Evolutionary conservation across 35 echinoderm and acorn worm species (phyloP), one percentile per base, ranked within the genome.

Genomic region (Amphiura filiformis): DNA sequence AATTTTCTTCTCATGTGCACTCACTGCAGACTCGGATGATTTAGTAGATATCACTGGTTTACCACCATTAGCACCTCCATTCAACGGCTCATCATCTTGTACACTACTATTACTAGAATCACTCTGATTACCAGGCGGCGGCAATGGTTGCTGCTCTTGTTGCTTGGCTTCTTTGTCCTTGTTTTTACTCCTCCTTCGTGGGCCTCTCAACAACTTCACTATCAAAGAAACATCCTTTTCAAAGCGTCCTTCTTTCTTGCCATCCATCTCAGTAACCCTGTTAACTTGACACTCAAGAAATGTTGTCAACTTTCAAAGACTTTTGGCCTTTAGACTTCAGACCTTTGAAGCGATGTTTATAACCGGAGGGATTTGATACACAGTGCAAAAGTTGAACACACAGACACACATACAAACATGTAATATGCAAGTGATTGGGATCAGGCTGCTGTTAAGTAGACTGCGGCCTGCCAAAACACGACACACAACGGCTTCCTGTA

Each of bases 221-320:
- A 91, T 84, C 18, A 91, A 39, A 12, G 89, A 91, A 26, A 91
- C 84, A 76, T 91, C 89, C 76, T 91, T 91, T 26, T 91, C 89
- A 91, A 91, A 91, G 0, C 65, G 75, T 17, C 81, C 75, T 7
- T 77, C 36, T 56, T 88, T 88, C 26, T 64, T 80, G 1, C 65
- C 79, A 34, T 80, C 88, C 80, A 82, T 81, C 32, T 26, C 39
- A 32, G 38, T 34, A 84, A 84, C 65, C 15, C 83, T 75, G 52
- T 33, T 49, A 76, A 57, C 78, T 77, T 77, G n/a, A 28, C 75
- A 77, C 75, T 47, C 41, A 9, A n/a, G n/a, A 47, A 47, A 70
- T 70, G 61, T 70, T 3, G 61, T 70, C 15, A 70, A 70, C 61
- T 70, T 1, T 30, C 7, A 3, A 70, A 70, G 61, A 70, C 61